Evolutionary conservation across 2,797 vertebrate genomes (phyloP).

Genomic region (Graptemys geographica): DNA sequence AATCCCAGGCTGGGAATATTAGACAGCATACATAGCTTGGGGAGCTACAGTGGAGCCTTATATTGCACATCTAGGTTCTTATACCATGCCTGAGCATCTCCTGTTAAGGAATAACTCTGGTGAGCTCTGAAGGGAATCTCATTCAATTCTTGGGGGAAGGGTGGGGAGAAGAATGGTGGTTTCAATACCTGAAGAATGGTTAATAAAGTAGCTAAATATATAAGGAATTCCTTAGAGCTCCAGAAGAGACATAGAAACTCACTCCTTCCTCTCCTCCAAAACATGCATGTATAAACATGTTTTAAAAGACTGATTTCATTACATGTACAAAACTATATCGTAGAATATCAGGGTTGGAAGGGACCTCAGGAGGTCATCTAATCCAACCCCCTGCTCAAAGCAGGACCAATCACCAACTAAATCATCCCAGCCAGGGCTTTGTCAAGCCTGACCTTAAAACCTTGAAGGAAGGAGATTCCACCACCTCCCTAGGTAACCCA

Average conservation of each 20-base stretch:
- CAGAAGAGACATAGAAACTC: neutral
- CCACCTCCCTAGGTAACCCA: no score
- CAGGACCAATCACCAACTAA: no score
- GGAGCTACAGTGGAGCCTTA: neutral
- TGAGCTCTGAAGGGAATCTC: neutral
- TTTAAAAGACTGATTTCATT: neutral
- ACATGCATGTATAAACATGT: neutral
- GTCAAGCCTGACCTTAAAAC: no score
- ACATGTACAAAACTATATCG: neutral
- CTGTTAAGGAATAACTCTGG: neutral
- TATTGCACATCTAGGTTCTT: neutral
- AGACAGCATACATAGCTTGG: fast-evolving
- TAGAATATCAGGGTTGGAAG: no score
- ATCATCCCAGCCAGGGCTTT: no score
- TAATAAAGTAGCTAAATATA: conserved; percentile 4
- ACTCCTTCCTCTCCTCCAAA: neutral
- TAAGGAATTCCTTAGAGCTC: neutral
- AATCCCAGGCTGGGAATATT: neutral
- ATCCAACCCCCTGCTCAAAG: no score
- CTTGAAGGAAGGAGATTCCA: no score
- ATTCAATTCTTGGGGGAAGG: neutral
- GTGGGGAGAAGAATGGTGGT: neutral
- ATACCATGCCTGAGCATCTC: neutral
- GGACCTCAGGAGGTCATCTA: no score
- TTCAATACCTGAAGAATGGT: neutral